Evolutionary conservation across 2,888 invertebrate genomes (phyloP).

Genomic region (Pachliopta kotzebuea): DNA sequence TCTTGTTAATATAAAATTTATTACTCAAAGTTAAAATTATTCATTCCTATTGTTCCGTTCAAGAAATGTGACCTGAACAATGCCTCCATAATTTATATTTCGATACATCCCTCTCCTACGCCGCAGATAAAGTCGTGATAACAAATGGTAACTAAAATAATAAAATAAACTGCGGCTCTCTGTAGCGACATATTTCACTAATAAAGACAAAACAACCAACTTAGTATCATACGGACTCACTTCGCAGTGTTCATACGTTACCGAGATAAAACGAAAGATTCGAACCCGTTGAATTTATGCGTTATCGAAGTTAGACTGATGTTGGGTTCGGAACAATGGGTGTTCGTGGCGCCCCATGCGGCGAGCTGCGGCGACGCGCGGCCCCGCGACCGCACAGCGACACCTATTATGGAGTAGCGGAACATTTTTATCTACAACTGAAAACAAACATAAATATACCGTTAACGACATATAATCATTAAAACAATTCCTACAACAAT

Average conservation of each 20-base stretch:
- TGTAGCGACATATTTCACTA: conserved; percentile 80
- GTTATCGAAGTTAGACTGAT: conserved; percentile 73
- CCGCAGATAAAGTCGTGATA: conserved; percentile 79
- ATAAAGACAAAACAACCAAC: conserved; percentile 76
- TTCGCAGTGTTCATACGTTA: conserved; percentile 80
- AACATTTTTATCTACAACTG: conserved; percentile 38
- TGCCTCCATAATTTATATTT: conserved; percentile 77
- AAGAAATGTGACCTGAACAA: conserved; percentile 72
- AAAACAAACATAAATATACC: background rate
- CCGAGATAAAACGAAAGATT: conserved; percentile 79
- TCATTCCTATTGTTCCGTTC: conserved; percentile 70
- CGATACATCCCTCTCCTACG: conserved; percentile 70
- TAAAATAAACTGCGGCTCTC: conserved; percentile 67
- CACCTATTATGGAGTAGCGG: conserved; percentile 69
- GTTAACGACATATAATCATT: too few species aligned
- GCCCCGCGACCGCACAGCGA: conserved; percentile 49
- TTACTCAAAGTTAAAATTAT: conserved; percentile 67
- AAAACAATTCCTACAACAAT: too few species aligned
- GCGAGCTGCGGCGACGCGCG: conserved; percentile 50
- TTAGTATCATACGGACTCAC: conserved; percentile 75
- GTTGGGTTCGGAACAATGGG: conserved; percentile 68
- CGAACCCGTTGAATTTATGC: conserved; percentile 74
- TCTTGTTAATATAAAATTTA: conserved; percentile 71
- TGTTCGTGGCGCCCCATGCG: conserved; percentile 78
- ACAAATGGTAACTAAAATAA: conserved; percentile 80